A percentile compares a stretch with the other conserved stretches of the same genome.
Conservation (phyloP, 2,797 vertebrate genomes). For the Betta splendens region DNA sequence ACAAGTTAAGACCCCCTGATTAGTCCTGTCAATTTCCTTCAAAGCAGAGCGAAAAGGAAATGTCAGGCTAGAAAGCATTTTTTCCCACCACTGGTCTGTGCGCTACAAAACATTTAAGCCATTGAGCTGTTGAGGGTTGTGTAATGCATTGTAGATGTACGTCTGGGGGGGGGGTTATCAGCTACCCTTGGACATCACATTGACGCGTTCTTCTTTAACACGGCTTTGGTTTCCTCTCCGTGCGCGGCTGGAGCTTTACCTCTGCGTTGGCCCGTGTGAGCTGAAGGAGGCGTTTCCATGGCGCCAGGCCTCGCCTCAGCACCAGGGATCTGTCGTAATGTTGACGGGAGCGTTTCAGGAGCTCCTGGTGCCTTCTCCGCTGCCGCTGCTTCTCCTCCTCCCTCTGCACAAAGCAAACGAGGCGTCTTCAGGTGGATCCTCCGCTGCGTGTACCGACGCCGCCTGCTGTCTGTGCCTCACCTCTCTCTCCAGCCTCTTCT, state of each 20-base stretch:
- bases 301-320: constrained; percentile 81
- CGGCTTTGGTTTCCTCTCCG: neutral
- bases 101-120: neutral
- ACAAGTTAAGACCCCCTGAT: neutral
- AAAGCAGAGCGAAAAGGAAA: neutral
- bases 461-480: constrained; percentile 58
- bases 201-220: constrained; percentile 12
- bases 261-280: constrained; percentile 75
- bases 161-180: constrained; percentile 2
- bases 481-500: constrained; percentile 85
- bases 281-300: constrained; percentile 87
- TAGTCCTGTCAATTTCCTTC: constrained; percentile 1
- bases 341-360: constrained; percentile 78
- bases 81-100: neutral
- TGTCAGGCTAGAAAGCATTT: neutral
- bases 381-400: constrained; percentile 87
- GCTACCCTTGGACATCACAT: constrained; percentile 2
- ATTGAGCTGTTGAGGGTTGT: neutral
- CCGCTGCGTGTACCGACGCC: constrained; percentile 1
- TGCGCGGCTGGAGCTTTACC: constrained; percentile 69
- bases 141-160: neutral
- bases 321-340: constrained; percentile 84
- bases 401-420: constrained; percentile 74
- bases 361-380: constrained; percentile 79
- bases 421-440: constrained; percentile 7